These are phyloP conservation scores for Phengaris alcon DNA, from an alignment of 2,888 invertebrate genomes.

Conservation along the genomic window DNA sequence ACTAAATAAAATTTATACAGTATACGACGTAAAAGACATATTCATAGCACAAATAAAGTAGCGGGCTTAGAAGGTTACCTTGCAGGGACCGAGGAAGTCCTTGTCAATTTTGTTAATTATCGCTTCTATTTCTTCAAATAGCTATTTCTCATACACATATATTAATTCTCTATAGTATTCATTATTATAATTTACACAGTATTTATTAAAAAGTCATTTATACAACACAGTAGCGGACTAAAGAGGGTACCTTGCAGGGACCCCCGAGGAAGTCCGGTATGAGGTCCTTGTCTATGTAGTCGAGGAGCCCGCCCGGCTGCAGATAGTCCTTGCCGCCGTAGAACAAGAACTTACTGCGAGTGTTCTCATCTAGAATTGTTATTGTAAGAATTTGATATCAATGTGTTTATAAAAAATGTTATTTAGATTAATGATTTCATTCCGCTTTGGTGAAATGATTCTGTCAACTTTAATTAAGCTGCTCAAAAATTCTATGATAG, in stretches of 20 bases:
- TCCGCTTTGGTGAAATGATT: too few species aligned
- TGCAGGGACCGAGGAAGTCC: not conserved
- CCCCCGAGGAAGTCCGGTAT: slow-evolving; percentile 97
- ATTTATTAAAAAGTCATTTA: slow-evolving; percentile 9
- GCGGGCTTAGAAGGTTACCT: not conserved
- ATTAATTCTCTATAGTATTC: not conserved
- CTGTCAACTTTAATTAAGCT: too few species aligned
- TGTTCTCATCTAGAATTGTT: slow-evolving; percentile 89
- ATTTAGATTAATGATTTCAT: too few species aligned
- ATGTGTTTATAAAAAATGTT: too few species aligned
- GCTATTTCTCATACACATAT: not conserved
- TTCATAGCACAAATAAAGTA: not conserved
- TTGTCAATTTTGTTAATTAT: not conserved
- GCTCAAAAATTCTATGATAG: too few species aligned
- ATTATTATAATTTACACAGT: not conserved
- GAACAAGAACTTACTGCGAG: slow-evolving; percentile 93
- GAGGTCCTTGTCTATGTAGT: slow-evolving; percentile 90
- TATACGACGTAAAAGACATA: not conserved
- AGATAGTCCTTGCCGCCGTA: slow-evolving; percentile 93
- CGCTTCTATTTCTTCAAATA: not conserved
- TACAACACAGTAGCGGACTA: slow-evolving; percentile 28
- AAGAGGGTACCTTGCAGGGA: slow-evolving; percentile 84
- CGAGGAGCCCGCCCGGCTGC: slow-evolving; percentile 88
- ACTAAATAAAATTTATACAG: not conserved
- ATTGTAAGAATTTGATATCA: not conserved